A percentile compares a stretch with the other conserved stretches of the same genome.
Evolutionary conservation across 2,888 invertebrate species (phyloP).

Genomic region (Penaeus monodon): DNA sequence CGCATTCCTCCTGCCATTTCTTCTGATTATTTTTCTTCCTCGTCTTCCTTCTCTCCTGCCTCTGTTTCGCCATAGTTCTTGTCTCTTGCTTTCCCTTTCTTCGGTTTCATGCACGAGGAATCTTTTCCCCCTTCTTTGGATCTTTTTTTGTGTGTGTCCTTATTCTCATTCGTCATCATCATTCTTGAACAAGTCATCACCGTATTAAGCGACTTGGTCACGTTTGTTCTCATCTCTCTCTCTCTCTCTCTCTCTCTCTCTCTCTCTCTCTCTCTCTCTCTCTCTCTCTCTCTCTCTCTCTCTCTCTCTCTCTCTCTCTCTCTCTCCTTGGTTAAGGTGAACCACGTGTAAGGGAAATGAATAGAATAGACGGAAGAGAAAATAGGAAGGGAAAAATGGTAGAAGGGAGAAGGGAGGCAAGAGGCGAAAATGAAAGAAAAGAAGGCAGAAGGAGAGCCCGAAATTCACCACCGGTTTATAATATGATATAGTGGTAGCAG

Average conservation of each 20-base stretch:
- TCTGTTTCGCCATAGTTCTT: neutral
- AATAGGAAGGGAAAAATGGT: too few species aligned
- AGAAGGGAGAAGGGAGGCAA: too few species aligned
- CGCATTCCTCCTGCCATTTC: neutral
- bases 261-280: conserved; percentile 1
- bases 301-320: conserved; percentile 1
- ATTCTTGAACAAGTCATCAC: too few species aligned
- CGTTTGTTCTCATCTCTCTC: conserved; percentile 2
- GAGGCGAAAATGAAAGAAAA: too few species aligned
- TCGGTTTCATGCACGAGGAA: neutral
- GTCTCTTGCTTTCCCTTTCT: neutral
- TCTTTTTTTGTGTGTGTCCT: neutral
- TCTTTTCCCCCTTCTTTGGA: neutral
- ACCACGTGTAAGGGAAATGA: too few species aligned
- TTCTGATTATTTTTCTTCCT: neutral
- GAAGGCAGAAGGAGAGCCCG: too few species aligned
- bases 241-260: conserved; percentile 17
- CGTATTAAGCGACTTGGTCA: too few species aligned
- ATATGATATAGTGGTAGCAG: too few species aligned
- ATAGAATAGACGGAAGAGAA: too few species aligned
- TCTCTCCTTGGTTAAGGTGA: too few species aligned
- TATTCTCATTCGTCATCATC: neutral
- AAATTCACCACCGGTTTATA: too few species aligned
- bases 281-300: conserved; percentile 13
- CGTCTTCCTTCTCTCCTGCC: conserved; percentile 1